Conservation (phyloP, 2,888 invertebrate species). For the Cynaeus angustus region DNA sequence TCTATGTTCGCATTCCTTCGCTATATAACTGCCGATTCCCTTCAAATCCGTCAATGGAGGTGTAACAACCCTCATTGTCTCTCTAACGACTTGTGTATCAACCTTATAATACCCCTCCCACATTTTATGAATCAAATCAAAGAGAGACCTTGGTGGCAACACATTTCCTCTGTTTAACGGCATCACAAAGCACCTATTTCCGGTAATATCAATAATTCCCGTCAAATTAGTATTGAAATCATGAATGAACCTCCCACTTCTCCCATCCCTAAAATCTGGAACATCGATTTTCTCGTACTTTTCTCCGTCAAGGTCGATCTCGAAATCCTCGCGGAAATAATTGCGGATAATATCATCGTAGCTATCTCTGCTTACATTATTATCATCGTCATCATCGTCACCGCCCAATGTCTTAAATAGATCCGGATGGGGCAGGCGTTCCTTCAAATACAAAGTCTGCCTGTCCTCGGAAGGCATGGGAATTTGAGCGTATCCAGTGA, state of each 20-base stretch:
- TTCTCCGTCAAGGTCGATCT: conserved; percentile 82
- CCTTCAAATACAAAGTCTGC: conserved; percentile 31
- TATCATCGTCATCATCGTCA: conserved; percentile 28
- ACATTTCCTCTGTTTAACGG: conserved; percentile 86
- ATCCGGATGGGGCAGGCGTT: conserved; percentile 34
- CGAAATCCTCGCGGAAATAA: conserved; percentile 86
- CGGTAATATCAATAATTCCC: conserved; percentile 72
- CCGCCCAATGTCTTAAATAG: conserved; percentile 47
- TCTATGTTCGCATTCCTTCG: conserved; percentile 80
- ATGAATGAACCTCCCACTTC: conserved; percentile 90
- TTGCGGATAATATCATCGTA: conserved; percentile 58
- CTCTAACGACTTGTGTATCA: conserved; percentile 84
- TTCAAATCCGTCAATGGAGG: conserved; percentile 80
- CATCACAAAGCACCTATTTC: conserved; percentile 90
- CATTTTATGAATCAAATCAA: conserved; percentile 87
- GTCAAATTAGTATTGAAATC: conserved; percentile 88
- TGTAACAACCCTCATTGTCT: conserved; percentile 83
- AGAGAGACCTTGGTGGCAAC: conserved; percentile 85
- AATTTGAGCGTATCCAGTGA: conserved; percentile 81
- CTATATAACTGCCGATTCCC: conserved; percentile 81
- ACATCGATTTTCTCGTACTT: conserved; percentile 90
- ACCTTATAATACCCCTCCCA: conserved; percentile 87
- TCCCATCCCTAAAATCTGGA: conserved; percentile 87
- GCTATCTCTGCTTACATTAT: conserved; percentile 21
- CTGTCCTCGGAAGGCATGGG: conserved; percentile 67